Conservation (phyloP, 2,888 invertebrate genomes). For the Sesia bembeciformis region DNA sequence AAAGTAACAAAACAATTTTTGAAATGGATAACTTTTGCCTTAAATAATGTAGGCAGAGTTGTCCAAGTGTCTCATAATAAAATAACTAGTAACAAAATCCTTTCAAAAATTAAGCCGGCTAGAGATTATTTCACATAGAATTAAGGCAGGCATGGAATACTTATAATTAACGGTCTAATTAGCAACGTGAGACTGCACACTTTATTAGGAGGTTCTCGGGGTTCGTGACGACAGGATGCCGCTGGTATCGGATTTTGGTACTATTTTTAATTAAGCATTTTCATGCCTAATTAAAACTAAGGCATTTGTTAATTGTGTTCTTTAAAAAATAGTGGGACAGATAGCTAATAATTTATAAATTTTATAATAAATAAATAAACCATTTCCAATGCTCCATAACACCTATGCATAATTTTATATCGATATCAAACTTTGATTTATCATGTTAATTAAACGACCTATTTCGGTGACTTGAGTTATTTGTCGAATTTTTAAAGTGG, state of each 20-base stretch:
- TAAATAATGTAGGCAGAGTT: no score
- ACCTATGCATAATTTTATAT: no score
- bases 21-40: no score
- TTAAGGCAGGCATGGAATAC: constrained; percentile 67
- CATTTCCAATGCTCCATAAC: no score
- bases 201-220: constrained; percentile 56
- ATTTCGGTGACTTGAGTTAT: no score
- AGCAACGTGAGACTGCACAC: constrained; percentile 65
- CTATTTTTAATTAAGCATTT: constrained; percentile 63
- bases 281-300: constrained; percentile 24
- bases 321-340: no score
- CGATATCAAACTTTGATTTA: no score
- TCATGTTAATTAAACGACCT: no score
- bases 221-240: constrained; percentile 50
- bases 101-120: constrained; percentile 51
- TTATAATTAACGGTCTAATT: constrained; percentile 72
- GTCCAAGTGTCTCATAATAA: background rate
- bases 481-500: no score
- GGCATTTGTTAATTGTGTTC: no score
- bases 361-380: no score
- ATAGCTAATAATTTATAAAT: no score
- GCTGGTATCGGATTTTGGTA: constrained; percentile 67
- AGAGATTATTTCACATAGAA: constrained; percentile 59
- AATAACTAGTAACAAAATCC: constrained; percentile 43
- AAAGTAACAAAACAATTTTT: background rate